phyloP scores from a whole-genome alignment of 2,113 vertebrate species.

The Cephalopterus ornatus region DNA sequence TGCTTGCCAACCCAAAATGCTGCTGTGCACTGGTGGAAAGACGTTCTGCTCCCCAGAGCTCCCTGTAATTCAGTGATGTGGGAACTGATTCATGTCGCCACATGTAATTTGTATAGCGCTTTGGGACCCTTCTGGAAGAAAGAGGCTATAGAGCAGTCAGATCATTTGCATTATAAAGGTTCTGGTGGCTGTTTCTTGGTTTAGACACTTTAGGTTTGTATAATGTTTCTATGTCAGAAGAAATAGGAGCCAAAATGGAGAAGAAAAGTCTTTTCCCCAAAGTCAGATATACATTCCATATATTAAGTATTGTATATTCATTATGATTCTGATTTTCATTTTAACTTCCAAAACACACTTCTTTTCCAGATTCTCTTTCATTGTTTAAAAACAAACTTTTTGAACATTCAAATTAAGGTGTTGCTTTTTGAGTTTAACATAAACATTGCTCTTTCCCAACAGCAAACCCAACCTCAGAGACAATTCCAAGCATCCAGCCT shows the following conservation, averaged over 20 bases:
- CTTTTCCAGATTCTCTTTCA: not conserved
- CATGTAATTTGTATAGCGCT: conserved; percentile 37
- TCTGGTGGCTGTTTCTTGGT: conserved; percentile 20
- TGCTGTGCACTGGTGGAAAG: not conserved
- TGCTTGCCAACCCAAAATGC: not conserved
- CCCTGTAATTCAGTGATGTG: conserved; percentile 6
- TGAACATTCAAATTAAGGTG: not conserved
- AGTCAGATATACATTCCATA: conserved; percentile 11
- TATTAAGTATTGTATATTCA: not conserved
- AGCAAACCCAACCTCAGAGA: not conserved
- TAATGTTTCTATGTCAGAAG: conserved; percentile 33
- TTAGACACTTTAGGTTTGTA: conserved; percentile 22
- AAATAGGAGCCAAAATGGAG: conserved; percentile 14
- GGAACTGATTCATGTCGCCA: conserved; percentile 25
- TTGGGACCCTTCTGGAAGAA: conserved; percentile 39
- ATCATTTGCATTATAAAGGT: conserved; percentile 56
- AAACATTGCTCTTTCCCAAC: not conserved
- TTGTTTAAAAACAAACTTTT: not conserved
- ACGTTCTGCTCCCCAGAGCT: not conserved
- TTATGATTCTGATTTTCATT: not conserved
- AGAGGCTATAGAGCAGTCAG: conserved; percentile 24
- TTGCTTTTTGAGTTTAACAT: not conserved
- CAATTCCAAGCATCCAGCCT: not conserved
- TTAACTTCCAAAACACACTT: not conserved
- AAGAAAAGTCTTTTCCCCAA: not conserved